phyloP scores from a whole-genome alignment of 2,888 invertebrate genomes.

The Masnerella sp. region DNA sequence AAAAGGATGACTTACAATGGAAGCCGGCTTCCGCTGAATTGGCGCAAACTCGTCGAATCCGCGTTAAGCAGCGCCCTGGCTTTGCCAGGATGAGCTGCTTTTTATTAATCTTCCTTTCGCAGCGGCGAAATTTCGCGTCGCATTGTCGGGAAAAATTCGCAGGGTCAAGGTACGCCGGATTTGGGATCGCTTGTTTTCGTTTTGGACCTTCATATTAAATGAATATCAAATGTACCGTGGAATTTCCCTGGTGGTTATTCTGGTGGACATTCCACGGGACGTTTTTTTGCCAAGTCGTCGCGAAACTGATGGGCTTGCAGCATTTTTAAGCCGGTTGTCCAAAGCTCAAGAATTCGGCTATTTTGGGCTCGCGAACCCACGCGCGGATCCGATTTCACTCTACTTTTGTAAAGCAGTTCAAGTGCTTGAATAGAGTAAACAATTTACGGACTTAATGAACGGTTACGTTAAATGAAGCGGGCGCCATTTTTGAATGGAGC shows the following conservation, averaged over 20 bases:
- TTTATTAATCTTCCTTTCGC: conserved; percentile 73
- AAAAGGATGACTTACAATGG: conserved; percentile 66
- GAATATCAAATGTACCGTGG: conserved; percentile 7
- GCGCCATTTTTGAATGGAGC: too few species aligned
- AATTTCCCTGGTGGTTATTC: conserved; percentile 19
- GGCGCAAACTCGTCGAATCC: conserved; percentile 74
- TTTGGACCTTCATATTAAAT: background rate
- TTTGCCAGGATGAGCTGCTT: conserved; percentile 73
- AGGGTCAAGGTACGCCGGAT: conserved; percentile 13
- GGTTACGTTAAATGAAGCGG: background rate
- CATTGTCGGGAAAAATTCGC: conserved; percentile 22
- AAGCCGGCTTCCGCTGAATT: conserved; percentile 71
- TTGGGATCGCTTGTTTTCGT: background rate
- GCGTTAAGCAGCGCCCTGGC: conserved; percentile 63
- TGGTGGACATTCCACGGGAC: conserved; percentile 14
- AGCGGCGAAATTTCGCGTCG: conserved; percentile 27
- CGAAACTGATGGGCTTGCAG: conserved; percentile 28
- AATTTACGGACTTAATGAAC: conserved; percentile 2
- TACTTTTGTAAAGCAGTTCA: conserved; percentile 58
- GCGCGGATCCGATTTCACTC: conserved; percentile 63
- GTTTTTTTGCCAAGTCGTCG: conserved; percentile 21
- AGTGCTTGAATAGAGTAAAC: conserved; percentile 10
- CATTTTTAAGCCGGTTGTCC: conserved; percentile 41
- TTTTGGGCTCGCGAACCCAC: conserved; percentile 46
- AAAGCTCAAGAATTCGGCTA: conserved; percentile 36